Evolutionary conservation across 2,888 invertebrate genomes (phyloP).

Genomic region (Dromius quadrimaculatus): DNA sequence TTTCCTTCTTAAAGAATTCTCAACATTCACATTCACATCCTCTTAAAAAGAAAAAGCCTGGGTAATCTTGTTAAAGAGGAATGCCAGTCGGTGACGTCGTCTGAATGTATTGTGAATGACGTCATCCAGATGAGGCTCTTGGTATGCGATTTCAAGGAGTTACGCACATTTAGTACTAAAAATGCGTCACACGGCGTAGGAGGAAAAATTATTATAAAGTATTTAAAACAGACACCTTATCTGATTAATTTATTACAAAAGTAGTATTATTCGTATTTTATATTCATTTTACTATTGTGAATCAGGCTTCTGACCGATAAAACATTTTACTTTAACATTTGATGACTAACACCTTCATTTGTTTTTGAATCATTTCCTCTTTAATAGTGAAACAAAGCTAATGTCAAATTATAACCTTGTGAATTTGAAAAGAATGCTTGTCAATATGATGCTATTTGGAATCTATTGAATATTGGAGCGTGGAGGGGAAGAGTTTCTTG

Average conservation of each 20-base stretch:
- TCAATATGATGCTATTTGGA: conserved; percentile 23
- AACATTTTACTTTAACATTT: not conserved
- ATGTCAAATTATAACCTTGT: conserved; percentile 1
- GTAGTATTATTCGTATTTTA: too few relatives aligned
- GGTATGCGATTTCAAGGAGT: too few relatives aligned
- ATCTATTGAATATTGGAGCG: conserved; percentile 5
- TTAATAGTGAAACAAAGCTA: not conserved
- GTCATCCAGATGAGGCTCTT: too few relatives aligned
- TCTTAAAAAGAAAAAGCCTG: conserved; percentile 37
- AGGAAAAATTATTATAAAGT: too few relatives aligned
- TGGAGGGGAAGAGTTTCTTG: conserved; percentile 3
- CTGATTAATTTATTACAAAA: too few relatives aligned
- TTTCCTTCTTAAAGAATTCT: too few relatives aligned
- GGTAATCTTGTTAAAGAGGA: conserved; percentile 48
- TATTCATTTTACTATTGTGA: not conserved
- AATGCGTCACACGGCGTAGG: too few relatives aligned
- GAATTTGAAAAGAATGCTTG: conserved; percentile 4
- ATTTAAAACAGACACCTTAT: too few relatives aligned
- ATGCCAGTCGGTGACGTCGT: conserved; percentile 41
- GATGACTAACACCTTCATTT: conserved; percentile 6
- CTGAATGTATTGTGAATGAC: conserved; percentile 11
- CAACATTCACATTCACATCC: conserved; percentile 44
- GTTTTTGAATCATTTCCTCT: conserved; percentile 1
- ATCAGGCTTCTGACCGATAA: not conserved
- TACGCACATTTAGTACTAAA: too few relatives aligned